Conservation (phyloP, 1,140 invertebrate genomes). For the Zaprionus davidi region DNA sequence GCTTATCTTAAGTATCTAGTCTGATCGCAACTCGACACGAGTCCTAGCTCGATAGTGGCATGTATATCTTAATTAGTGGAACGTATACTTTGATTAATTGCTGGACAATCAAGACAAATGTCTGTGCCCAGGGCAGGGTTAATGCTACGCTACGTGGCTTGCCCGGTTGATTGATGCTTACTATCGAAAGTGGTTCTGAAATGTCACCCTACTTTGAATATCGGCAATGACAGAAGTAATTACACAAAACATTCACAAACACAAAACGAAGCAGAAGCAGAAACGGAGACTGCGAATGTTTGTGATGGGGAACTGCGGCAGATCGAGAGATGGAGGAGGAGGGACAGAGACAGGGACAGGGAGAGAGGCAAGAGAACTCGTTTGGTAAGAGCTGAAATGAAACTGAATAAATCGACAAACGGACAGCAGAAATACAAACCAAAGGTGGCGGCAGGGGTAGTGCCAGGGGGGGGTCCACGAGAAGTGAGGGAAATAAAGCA, state of each 20-base stretch:
- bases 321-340: background rate
- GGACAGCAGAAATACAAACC: constrained; percentile 28
- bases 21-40: background rate
- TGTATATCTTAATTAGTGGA: constrained; percentile 1
- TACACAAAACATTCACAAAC: constrained; percentile 24
- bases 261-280: background rate
- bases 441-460: constrained; percentile 7
- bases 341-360: background rate
- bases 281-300: constrained; percentile 16
- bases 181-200: constrained; percentile 16
- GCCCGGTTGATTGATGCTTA: constrained; percentile 5
- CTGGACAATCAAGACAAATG: background rate
- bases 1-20: background rate
- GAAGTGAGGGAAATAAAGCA: constrained; percentile 17
- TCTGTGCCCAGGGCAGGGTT: constrained; percentile 4
- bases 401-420: constrained; percentile 23
- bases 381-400: constrained; percentile 48
- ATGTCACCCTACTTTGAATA: constrained; percentile 32
- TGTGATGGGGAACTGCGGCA: background rate
- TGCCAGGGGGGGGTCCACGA: background rate
- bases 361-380: constrained; percentile 45
- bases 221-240: constrained; percentile 37
- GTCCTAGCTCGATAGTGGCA: background rate
- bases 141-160: background rate
- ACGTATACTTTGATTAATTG: constrained; percentile 5